Evolutionary conservation across 1,140 invertebrate genomes (phyloP).

Genomic region (Diuraphis noxia): DNA sequence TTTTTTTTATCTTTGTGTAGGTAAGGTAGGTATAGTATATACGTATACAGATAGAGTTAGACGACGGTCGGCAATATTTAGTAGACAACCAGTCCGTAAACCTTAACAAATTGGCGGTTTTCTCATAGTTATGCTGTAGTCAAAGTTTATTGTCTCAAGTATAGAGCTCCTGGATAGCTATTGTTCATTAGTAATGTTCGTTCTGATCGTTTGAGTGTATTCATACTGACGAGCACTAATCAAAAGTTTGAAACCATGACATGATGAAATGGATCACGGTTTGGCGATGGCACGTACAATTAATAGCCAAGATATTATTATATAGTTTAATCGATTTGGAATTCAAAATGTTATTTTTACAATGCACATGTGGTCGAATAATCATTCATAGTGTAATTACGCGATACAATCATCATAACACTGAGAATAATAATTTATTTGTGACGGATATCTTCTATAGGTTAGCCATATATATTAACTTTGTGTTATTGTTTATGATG

Average conservation of each 20-base stretch:
- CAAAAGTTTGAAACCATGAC: background rate
- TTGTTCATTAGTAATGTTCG: background rate
- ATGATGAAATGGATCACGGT: background rate
- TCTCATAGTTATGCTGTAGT: background rate
- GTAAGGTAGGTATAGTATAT: too few species aligned
- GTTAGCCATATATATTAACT: too few species aligned
- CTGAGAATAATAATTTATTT: background rate
- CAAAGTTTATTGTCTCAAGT: background rate
- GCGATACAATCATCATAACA: background rate
- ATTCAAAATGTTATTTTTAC: background rate
- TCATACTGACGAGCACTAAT: background rate
- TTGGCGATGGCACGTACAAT: background rate
- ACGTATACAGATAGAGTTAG: background rate
- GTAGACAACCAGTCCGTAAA: slow-evolving; percentile 5
- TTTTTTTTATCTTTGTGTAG: background rate
- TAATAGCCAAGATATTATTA: background rate
- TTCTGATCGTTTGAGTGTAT: background rate
- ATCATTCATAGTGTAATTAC: background rate
- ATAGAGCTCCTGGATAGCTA: background rate
- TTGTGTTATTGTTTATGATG: background rate
- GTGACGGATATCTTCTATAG: too few species aligned
- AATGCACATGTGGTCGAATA: too few species aligned
- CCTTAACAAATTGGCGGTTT: background rate
- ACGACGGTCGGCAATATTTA: background rate
- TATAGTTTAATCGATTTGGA: background rate